Conservation (phyloP, 2,797 vertebrate genomes). For the Buceros bicornis region DNA sequence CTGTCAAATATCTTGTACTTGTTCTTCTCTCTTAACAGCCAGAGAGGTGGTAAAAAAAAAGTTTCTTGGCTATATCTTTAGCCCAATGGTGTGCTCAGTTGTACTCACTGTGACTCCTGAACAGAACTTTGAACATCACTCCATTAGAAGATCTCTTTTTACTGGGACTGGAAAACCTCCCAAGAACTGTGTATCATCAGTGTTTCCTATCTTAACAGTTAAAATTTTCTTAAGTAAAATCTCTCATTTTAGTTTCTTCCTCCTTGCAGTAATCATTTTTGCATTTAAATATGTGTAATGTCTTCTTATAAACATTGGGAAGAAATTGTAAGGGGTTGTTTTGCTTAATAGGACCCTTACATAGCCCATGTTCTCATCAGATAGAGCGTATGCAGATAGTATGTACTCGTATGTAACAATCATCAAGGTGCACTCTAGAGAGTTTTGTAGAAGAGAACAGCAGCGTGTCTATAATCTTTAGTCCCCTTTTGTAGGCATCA, state of each 20-base stretch:
- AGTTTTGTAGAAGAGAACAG: not conserved
- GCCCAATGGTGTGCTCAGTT: not conserved
- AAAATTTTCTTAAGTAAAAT: not conserved
- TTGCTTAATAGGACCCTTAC: conserved; percentile 31
- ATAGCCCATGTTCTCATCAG: conserved; percentile 51
- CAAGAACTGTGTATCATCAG: not conserved
- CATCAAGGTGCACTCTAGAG: not conserved
- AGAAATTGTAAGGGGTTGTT: not conserved
- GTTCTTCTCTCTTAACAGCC: not conserved
- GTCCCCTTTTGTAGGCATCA: not conserved
- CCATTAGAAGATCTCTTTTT: not conserved
- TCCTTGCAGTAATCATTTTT: not conserved
- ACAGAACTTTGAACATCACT: not conserved
- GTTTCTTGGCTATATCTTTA: not conserved
- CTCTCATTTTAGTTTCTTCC: not conserved
- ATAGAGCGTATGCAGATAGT: conserved; percentile 43
- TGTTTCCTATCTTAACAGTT: not conserved
- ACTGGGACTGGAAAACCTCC: not conserved
- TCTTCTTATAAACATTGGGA: conserved; percentile 63
- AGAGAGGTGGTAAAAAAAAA: not conserved
- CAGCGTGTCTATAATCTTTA: not conserved
- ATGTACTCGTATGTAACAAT: not conserved
- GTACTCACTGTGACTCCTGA: not conserved
- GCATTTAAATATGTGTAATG: conserved; percentile 47
- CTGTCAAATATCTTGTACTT: not conserved